phyloP scores from a whole-genome alignment of 37 sponge, comb jelly and placozoan species.

The Haliclona indistincta region DNA sequence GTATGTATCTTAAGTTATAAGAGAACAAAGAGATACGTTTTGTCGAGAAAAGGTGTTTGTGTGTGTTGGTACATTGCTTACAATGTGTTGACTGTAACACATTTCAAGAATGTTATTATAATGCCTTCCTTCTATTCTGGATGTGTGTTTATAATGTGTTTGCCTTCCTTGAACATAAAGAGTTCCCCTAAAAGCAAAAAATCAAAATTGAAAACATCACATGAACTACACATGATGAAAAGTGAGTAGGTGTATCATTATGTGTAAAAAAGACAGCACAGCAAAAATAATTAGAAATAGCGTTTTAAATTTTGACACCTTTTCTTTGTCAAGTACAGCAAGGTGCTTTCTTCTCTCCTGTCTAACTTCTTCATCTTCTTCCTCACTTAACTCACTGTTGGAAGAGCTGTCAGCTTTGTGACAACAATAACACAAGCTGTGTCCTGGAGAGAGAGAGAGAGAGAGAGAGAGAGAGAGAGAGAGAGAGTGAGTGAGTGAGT shows the following conservation, averaged over 20 bases:
- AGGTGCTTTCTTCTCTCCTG: not conserved
- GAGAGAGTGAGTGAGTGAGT: too few relatives aligned
- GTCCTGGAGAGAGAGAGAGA: slow-evolving; percentile 55
- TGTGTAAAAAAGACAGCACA: too few relatives aligned
- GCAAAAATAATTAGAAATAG: too few relatives aligned
- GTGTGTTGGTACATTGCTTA: not conserved
- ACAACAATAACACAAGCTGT: slow-evolving; percentile 66
- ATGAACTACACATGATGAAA: not conserved
- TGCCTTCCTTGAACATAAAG: slow-evolving; percentile 73
- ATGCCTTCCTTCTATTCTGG: not conserved
- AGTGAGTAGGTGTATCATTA: too few relatives aligned
- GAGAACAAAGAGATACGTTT: too few relatives aligned
- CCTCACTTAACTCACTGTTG: slow-evolving; percentile 14
- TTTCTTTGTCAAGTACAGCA: slow-evolving; percentile 2
- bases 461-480: too few relatives aligned
- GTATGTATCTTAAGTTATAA: too few relatives aligned
- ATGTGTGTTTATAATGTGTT: too few relatives aligned
- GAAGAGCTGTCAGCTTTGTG: slow-evolving; percentile 35
- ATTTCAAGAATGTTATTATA: not conserved
- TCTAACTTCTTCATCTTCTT: slow-evolving; percentile 40
- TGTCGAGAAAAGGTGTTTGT: not conserved
- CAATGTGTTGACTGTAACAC: not conserved
- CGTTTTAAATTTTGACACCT: not conserved
- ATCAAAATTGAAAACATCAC: not conserved
- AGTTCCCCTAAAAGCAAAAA: slow-evolving; percentile 72